Base-by-base conservation (phyloP, 2,113 vertebrate species). In the Poicephalus gulielmi region DNA sequence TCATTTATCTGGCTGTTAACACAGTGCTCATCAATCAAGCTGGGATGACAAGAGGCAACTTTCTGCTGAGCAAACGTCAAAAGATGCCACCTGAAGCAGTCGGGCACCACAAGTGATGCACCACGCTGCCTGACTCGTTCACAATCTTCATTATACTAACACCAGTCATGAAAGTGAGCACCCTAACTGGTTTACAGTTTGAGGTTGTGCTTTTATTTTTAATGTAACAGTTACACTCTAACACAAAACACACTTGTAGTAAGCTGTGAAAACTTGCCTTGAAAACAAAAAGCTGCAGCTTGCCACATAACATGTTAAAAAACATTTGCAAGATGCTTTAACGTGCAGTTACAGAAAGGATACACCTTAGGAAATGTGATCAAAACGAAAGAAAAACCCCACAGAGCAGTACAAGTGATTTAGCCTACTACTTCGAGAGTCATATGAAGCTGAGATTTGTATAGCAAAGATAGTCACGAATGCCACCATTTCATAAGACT, bases 181-280 rank as follows among this genome's bases (percentile, higher is more conserved):
- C 69, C 59, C 83, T 64, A 39, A 70, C 89, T 85, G 94, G 24
- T 67, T 83, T 95, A 60, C 81, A 88, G 73, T 46, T 52, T 23
- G 8, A 88, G 89, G 78, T 91, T 96, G 90, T 86, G 83, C 74
- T 90, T 96, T 94, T 94, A 70, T 90, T 94, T 95, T 80, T 44
- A 66, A 57, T 74, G 39, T 94, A 93, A 79, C 92, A 95, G 94
- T 85, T 84, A 83, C 49, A 6, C 67, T 60, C 5, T 47, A 95
- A 64, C 85, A 93, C 88, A 82, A 95, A 91, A 90, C 88, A 78
- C 35, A 6, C 80, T 75, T 78, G 47, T 9, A 23, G 75, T 31
- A 94, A 93, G 82, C 95, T 97, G 95, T 93, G 95, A 91, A 96
- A 92, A 55, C 53, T 69, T 81, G 86, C 43, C 19, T 33, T 0